Percentiles rank a stretch among this genome's conserved stretches.
Evolutionary conservation across 2,113 vertebrate genomes (phyloP).

Genomic region (Epinephelus fuscoguttatus): DNA sequence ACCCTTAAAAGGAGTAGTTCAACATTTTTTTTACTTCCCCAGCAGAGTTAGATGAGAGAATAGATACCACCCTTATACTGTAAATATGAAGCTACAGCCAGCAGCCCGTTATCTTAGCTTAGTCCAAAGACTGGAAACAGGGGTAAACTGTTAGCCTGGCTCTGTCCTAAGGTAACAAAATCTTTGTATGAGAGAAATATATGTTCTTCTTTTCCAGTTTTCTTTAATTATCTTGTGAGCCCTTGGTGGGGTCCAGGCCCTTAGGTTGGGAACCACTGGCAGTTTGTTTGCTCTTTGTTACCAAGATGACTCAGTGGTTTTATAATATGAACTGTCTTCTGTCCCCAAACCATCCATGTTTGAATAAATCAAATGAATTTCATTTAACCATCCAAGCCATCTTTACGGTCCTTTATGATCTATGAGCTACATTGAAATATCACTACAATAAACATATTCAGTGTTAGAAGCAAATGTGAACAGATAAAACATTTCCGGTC

Average conservation of each 20-base stretch:
- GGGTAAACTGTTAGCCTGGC: neutral
- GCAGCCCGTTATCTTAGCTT: neutral
- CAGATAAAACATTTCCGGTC: slow-evolving; percentile 56
- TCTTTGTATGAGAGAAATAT: neutral
- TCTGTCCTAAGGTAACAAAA: neutral
- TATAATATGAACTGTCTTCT: slow-evolving; percentile 4
- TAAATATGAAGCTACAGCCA: neutral
- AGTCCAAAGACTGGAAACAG: neutral
- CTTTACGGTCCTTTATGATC: slow-evolving; percentile 31
- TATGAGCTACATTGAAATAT: slow-evolving; percentile 49
- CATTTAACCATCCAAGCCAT: slow-evolving; percentile 32
- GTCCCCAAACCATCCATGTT: slow-evolving; percentile 33
- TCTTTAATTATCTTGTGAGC: neutral
- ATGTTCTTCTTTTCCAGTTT: neutral
- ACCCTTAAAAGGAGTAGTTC: too few species aligned
- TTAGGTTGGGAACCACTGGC: neutral
- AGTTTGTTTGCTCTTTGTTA: neutral
- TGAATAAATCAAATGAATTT: slow-evolving; percentile 51
- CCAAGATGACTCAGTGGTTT: neutral
- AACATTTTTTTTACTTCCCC: too few species aligned
- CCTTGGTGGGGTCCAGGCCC: neutral
- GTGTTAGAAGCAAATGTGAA: slow-evolving; percentile 46
- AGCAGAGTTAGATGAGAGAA: too few species aligned
- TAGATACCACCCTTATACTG: neutral
- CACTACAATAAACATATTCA: slow-evolving; percentile 54